Conservation (phyloP, 2,888 invertebrate species). For the Epiblema foenella region DNA sequence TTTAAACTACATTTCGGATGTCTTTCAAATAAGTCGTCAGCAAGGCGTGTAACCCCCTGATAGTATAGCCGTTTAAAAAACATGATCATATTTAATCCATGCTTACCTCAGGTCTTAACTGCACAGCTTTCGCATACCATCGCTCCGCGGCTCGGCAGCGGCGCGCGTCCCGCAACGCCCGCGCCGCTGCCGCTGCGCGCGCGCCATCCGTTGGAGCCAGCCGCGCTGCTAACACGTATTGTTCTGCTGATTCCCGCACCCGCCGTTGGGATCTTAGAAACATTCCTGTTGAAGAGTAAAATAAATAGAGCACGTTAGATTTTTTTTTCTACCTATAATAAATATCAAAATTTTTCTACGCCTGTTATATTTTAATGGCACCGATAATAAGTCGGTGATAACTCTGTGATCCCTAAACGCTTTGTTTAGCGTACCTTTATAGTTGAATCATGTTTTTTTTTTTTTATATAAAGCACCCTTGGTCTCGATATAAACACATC, state of each 20-base stretch:
- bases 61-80: not conserved
- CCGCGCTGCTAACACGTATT: constrained; percentile 91
- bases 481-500: too few relatives aligned
- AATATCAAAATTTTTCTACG: too few relatives aligned
- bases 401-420: too few relatives aligned
- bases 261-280: constrained; percentile 93
- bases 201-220: constrained; percentile 92
- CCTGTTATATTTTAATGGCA: too few relatives aligned
- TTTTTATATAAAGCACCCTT: too few relatives aligned
- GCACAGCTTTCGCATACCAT: constrained; percentile 93
- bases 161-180: constrained; percentile 92
- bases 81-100: not conserved
- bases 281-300: constrained; percentile 87
- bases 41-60: not conserved
- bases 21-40: too few relatives aligned
- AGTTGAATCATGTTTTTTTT: too few relatives aligned
- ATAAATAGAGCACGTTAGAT: not conserved
- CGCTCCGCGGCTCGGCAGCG: constrained; percentile 93
- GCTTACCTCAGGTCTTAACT: constrained; percentile 85
- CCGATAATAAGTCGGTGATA: too few relatives aligned
- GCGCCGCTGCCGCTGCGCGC: constrained; percentile 94
- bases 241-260: constrained; percentile 92
- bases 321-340: too few relatives aligned
- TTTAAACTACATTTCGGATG: not conserved
- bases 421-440: too few relatives aligned